Evolutionary conservation across 2,888 invertebrate species (phyloP).

Genomic region (Patella ulyssiponensis): DNA sequence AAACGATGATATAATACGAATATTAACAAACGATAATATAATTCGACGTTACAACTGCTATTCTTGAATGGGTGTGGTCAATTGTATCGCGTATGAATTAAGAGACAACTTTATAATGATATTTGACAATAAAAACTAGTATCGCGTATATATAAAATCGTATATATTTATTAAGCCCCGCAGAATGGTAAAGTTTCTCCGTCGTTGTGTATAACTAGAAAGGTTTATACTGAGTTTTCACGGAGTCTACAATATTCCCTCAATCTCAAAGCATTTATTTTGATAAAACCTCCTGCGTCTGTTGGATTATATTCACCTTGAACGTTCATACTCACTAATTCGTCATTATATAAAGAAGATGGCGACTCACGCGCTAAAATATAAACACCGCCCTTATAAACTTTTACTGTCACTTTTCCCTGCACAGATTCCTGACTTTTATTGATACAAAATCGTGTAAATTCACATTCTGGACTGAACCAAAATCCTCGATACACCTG

Average conservation of each 20-base stretch:
- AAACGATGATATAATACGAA: too few relatives aligned
- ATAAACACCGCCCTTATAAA: conserved; percentile 82
- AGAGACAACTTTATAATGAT: too few relatives aligned
- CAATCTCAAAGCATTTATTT: conserved; percentile 80
- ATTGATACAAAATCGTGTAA: conserved; percentile 80
- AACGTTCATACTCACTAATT: conserved; percentile 79
- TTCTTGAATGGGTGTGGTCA: too few relatives aligned
- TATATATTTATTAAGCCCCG: too few relatives aligned
- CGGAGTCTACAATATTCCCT: too few relatives aligned
- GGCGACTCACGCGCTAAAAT: conserved; percentile 77
- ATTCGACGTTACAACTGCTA: too few relatives aligned
- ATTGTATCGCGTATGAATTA: too few relatives aligned
- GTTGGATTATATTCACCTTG: conserved; percentile 85
- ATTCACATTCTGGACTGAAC: conserved; percentile 88
- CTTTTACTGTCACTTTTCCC: conserved; percentile 80
- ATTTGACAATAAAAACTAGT: too few relatives aligned
- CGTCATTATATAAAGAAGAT: conserved; percentile 33
- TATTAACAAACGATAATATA: too few relatives aligned
- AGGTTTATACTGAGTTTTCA: too few relatives aligned
- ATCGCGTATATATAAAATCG: conserved; percentile 51
- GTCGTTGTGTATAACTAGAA: too few relatives aligned
- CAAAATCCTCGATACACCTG: conserved; percentile 89
- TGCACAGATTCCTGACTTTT: conserved; percentile 81
- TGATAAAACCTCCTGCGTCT: conserved; percentile 89
- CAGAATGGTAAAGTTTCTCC: conserved; percentile 34